Conservation (phyloP, 1,140 invertebrate species). For the Drosophila pallidifrons region DNA sequence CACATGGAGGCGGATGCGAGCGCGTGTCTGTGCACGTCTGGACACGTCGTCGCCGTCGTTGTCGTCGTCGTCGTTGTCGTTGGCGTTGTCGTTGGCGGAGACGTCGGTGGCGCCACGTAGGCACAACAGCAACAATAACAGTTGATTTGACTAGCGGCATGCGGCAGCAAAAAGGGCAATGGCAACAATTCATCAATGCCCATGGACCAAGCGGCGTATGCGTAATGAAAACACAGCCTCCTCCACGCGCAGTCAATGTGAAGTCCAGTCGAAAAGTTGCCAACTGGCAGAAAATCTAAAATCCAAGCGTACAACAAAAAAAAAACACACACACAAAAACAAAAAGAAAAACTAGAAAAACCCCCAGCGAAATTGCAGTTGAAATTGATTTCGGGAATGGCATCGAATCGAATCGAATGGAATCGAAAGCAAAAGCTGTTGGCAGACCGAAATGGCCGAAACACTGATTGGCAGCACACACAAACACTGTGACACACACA, state of each 20-base stretch:
- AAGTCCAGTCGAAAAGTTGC: neutral
- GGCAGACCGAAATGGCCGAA: conserved; percentile 54
- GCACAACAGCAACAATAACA: conserved; percentile 48
- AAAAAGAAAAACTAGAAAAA: neutral
- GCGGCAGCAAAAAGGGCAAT: conserved; percentile 16
- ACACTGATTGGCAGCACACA: conserved; percentile 63
- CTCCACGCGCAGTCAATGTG: neutral
- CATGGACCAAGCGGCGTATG: conserved; percentile 65
- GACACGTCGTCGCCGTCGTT: conserved; percentile 58
- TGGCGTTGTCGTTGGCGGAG: conserved; percentile 1
- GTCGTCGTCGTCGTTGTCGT: neutral
- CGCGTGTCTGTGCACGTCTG: conserved; percentile 66
- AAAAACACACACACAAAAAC: neutral
- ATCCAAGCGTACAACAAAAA: neutral
- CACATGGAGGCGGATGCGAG: conserved; percentile 27
- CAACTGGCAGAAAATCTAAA: neutral
- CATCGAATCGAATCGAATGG: no score
- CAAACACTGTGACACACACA: conserved; percentile 19
- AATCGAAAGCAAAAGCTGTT: neutral
- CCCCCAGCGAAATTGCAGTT: neutral
- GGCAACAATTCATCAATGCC: conserved; percentile 78
- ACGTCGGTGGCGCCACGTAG: conserved; percentile 65
- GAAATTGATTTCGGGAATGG: neutral
- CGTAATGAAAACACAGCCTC: conserved; percentile 61
- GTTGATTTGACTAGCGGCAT: conserved; percentile 56